Conservation (phyloP, 2,797 vertebrate species). For the Nasua narica region DNA sequence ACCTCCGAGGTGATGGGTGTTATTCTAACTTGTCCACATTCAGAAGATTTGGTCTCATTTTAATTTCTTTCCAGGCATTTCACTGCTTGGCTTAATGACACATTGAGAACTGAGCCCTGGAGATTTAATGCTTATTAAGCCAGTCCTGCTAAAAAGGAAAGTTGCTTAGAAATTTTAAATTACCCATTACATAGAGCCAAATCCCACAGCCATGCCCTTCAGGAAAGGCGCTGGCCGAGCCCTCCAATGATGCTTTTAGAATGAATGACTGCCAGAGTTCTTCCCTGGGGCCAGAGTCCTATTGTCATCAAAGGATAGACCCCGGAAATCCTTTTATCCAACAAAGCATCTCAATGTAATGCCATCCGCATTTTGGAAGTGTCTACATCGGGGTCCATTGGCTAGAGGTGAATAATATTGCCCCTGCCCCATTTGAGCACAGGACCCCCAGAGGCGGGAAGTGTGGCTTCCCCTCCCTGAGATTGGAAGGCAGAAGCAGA, state of each 20-base stretch:
- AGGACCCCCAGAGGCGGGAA: neutral
- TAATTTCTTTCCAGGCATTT: slow-evolving; percentile 49
- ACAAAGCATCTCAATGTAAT: neutral
- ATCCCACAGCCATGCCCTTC: neutral
- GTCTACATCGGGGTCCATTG: neutral
- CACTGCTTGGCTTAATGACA: slow-evolving; percentile 31
- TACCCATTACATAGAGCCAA: neutral
- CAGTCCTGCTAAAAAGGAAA: slow-evolving; percentile 24
- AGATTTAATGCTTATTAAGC: slow-evolving; percentile 62
- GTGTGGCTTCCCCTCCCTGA: neutral
- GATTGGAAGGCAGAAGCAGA: neutral
- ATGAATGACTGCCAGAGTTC: neutral
- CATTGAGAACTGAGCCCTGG: slow-evolving; percentile 38
- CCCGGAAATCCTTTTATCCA: neutral
- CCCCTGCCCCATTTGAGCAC: neutral
- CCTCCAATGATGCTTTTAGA: neutral
- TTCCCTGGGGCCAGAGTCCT: neutral
- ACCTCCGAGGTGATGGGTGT: neutral
- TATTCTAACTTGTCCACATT: neutral
- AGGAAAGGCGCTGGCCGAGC: neutral
- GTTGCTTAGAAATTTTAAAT: slow-evolving; percentile 46
- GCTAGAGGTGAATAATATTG: neutral
- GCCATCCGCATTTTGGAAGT: neutral
- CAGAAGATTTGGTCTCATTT: neutral
- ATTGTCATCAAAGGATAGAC: neutral